Percentiles rank a stretch among this genome's conserved stretches.
Evolutionary conservation across 37 sponge, comb jelly and placozoan species (phyloP).

Genomic region (Ianthella basta): DNA sequence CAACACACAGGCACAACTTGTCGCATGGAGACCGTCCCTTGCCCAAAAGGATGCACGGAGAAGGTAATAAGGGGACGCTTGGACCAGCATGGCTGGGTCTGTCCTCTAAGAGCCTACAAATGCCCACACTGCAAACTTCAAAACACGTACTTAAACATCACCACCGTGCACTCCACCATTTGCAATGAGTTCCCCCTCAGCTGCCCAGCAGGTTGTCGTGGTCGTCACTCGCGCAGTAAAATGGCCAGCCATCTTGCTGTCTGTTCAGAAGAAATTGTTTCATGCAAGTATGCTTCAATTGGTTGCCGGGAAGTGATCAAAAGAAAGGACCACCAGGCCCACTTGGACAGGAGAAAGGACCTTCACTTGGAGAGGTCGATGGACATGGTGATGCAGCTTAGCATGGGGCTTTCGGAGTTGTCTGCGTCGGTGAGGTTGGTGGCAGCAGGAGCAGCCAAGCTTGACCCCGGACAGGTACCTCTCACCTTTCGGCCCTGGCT

Average conservation of each 20-base stretch:
- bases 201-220: no score
- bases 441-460: background rate
- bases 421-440: no score
- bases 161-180: background rate
- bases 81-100: background rate
- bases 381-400: slow-evolving; percentile 15
- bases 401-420: background rate
- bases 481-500: slow-evolving; percentile 25
- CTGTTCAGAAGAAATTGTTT: background rate
- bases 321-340: background rate
- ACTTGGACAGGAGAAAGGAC: background rate
- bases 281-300: background rate
- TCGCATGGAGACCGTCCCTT: background rate
- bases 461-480: background rate
- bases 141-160: background rate
- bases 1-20: background rate
- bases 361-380: slow-evolving; percentile 5
- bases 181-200: no score
- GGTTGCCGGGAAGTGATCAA: background rate
- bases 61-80: no score
- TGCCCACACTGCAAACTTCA: slow-evolving; percentile 15
- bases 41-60: background rate
- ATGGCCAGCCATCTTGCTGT: background rate
- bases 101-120: background rate
- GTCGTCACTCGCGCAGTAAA: no score